Evolutionary conservation across 2,888 invertebrate genomes (phyloP).

Genomic region (Bruchidius siliquastri): DNA sequence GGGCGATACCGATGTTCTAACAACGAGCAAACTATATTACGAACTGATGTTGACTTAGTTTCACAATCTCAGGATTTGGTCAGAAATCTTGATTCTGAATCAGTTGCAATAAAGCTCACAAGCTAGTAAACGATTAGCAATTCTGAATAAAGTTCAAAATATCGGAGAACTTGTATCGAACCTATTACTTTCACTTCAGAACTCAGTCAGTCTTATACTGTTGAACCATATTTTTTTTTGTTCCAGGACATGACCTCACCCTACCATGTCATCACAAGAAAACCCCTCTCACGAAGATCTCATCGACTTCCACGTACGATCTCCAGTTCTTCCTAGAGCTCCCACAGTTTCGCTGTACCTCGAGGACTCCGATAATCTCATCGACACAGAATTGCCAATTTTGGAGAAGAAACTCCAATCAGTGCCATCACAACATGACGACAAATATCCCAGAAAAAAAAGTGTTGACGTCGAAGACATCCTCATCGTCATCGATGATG

Average conservation of each 20-base stretch:
- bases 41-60: no score
- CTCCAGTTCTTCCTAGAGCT: constrained; percentile 34
- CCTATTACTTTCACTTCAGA: no score
- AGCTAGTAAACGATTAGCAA: no score
- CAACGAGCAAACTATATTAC: no score
- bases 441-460: constrained; percentile 18
- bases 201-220: no score
- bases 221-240: no score
- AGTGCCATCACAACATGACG: constrained; percentile 21
- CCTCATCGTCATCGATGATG: constrained; percentile 39
- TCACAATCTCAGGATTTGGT: no score
- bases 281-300: constrained; percentile 34
- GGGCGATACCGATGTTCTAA: no score
- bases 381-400: constrained; percentile 42
- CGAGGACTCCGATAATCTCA: constrained; percentile 35
- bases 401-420: constrained; percentile 41
- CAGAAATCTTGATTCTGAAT: no score
- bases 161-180: no score
- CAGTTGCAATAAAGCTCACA: no score
- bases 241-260: constrained; percentile 28
- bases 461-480: constrained; percentile 43
- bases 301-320: constrained; percentile 41
- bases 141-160: no score
- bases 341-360: constrained; percentile 17
- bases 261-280: constrained; percentile 23